Evolutionary conservation across 2,113 vertebrate species (phyloP).

Genomic region (Silurus glanis): DNA sequence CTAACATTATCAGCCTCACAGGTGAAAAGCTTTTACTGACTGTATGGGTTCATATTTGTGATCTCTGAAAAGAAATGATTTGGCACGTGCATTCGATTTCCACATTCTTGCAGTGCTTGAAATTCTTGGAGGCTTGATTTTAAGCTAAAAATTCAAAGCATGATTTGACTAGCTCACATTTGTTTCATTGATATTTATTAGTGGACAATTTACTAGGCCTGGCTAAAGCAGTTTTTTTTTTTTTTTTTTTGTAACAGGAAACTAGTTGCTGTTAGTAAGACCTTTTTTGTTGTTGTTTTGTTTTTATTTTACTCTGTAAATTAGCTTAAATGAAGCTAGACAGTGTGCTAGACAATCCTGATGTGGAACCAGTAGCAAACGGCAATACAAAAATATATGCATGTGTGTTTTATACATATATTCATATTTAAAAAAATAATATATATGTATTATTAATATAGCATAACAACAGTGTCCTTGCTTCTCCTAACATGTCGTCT

Average conservation of each 20-base stretch:
- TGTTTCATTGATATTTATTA: neutral
- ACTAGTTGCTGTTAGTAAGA: neutral
- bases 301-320: neutral
- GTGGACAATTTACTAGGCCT: neutral
- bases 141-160: neutral
- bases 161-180: neutral
- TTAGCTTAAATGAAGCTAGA: neutral
- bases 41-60: too few relatives aligned
- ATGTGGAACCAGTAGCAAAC: neutral
- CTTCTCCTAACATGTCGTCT: neutral
- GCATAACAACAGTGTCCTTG: too few relatives aligned
- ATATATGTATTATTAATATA: too few relatives aligned
- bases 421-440: too few relatives aligned
- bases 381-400: too few relatives aligned
- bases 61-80: neutral
- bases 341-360: neutral
- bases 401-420: too few relatives aligned
- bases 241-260: too few relatives aligned
- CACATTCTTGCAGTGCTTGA: neutral
- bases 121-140: neutral
- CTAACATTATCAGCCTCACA: constrained; percentile 78
- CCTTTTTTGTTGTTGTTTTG: neutral
- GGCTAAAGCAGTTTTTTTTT: neutral
- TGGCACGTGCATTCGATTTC: too few relatives aligned
- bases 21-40: constrained; percentile 64